phyloP scores from a whole-genome alignment of 2,888 invertebrate genomes.

The Caenorhabditis afra region DNA sequence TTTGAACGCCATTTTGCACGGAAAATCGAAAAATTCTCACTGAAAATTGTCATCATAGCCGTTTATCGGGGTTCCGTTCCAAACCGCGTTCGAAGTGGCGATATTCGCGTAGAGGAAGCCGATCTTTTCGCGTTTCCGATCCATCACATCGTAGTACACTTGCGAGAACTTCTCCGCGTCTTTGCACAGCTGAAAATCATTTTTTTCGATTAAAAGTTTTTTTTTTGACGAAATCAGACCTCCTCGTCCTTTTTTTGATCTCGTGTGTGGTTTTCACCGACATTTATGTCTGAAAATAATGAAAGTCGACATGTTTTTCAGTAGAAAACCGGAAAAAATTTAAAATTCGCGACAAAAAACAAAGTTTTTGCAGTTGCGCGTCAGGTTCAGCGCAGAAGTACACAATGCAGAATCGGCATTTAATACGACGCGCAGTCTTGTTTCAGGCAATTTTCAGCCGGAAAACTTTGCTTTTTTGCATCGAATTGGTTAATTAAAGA shows the following conservation, averaged over 20 bases:
- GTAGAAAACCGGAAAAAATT: slow-evolving; percentile 1
- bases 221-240: slow-evolving; percentile 16
- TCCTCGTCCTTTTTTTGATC: slow-evolving; percentile 56
- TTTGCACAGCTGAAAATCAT: slow-evolving; percentile 49
- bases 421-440: no score
- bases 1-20: not conserved
- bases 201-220: not conserved
- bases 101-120: slow-evolving; percentile 82
- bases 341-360: not conserved
- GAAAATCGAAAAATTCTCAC: slow-evolving; percentile 36
- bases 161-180: slow-evolving; percentile 90
- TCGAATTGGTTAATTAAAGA: no score
- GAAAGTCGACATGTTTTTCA: no score
- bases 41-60: slow-evolving; percentile 89
- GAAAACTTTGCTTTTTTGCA: no score
- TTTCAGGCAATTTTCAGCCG: no score
- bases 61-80: slow-evolving; percentile 92
- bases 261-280: slow-evolving; percentile 41
- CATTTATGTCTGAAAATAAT: no score
- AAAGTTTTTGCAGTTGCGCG: no score
- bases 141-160: slow-evolving; percentile 91
- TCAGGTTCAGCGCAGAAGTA: no score
- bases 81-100: slow-evolving; percentile 87
- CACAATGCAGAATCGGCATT: no score
- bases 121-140: slow-evolving; percentile 84